Conservation (phyloP, 1,140 invertebrate species). For the Zaprionus gabonicus region DNA sequence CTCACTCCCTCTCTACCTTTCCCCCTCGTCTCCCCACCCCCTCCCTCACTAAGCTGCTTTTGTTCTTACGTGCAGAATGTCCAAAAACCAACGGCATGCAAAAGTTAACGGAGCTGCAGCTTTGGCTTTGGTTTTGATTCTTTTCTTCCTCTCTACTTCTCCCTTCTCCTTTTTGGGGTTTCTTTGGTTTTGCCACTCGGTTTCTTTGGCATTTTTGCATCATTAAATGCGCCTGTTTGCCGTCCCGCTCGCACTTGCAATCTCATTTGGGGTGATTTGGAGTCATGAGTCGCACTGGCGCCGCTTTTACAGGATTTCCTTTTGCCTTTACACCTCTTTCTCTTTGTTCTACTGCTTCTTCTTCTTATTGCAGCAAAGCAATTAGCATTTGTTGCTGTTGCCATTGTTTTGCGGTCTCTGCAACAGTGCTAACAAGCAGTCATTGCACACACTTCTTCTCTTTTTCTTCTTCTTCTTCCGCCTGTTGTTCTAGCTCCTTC, state of each 20-base stretch:
- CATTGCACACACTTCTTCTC: constrained; percentile 13
- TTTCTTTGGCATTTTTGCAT: constrained; percentile 25
- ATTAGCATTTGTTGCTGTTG: constrained; percentile 38
- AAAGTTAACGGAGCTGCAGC: constrained; percentile 35
- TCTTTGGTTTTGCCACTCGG: constrained; percentile 19
- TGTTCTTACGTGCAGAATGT: constrained; percentile 20
- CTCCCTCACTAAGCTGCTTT: constrained; percentile 24
- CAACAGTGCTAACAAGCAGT: constrained; percentile 9
- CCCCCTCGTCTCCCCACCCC: not conserved
- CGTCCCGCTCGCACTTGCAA: constrained; percentile 28
- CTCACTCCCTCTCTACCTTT: too few species aligned
- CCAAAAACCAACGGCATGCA: constrained; percentile 26
- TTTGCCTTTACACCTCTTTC: constrained; percentile 19
- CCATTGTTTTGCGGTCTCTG: constrained; percentile 18
- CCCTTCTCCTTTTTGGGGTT: constrained; percentile 10
- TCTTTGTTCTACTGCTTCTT: not conserved
- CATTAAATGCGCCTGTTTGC: constrained; percentile 33
- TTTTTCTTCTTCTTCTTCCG: not conserved
- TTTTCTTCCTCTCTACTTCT: constrained; percentile 1
- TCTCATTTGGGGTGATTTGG: constrained; percentile 39
- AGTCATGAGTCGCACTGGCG: constrained; percentile 33
- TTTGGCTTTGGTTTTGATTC: constrained; percentile 35
- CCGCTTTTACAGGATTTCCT: constrained; percentile 49
- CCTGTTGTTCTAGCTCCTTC: not conserved
- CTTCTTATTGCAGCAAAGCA: constrained; percentile 21